Base-by-base conservation (phyloP, 2,888 invertebrate genomes). In the Dorcus hopei region DNA sequence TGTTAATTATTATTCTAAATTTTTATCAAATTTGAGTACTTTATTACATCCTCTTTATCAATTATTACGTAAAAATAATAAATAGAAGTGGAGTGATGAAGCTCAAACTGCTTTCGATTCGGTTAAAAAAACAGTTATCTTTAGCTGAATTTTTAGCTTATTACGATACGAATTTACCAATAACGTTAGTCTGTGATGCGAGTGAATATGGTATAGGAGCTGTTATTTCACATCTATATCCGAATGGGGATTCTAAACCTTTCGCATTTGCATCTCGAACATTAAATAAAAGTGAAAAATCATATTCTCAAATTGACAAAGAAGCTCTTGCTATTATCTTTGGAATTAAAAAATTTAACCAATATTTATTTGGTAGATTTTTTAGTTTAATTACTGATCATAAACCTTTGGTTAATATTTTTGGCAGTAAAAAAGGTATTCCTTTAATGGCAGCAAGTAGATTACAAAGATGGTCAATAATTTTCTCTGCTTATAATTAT, bases 221-320 rank as follows among this genome's bases (percentile, higher is more conserved):
- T 14, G 14, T 14, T 14, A 14, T 14, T 14, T 14, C 1, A 14
- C 14, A 14, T 14, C 14, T 1, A 14, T 14, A 14, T 14, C 14
- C 14, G 14, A 14, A 14, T 14, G 14, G 14, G 14, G 1, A 14
- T 14, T 14, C 14, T 41, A 43, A 51, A 26, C 57, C 61, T n/a
- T 54, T 62, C 42, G 58, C 56, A 39, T 60, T 48, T 54, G 62
- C 58, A 26, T 64, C 58, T 19, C 49, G 54, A 9, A 38, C 56
- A 33, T 54, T 62, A 52, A 59, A 47, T 39, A 16, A 49, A 14
- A 19, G 16, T 16, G 55, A 43, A 26, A 58, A 62, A 61, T 19
- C 38, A 41, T 57, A 57, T 11, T 62, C 59, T 39, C 41, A 33
- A 41, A 41, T 41, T 11, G 41, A 41, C 11, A 7, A 41, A 41